Percentiles rank a stretch among this genome's conserved stretches.
Evolutionary conservation across 2,797 vertebrate genomes (phyloP).

Genomic region (Mus spretus): DNA sequence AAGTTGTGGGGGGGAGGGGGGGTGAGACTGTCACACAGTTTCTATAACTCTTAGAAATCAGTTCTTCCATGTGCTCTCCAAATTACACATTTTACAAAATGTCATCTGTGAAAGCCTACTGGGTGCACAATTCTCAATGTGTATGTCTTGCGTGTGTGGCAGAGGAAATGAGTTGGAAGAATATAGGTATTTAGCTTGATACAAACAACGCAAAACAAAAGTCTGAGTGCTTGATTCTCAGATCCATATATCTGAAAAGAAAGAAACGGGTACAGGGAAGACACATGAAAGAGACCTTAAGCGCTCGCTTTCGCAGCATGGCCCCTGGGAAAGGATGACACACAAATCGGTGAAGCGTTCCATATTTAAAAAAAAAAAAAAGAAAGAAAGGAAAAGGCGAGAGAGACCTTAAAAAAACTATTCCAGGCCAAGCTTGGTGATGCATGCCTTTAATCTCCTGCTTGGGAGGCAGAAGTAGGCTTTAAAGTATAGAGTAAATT

Average conservation of each 20-base stretch:
- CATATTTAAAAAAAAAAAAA: no score
- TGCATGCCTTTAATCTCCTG: background rate
- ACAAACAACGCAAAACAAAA: background rate
- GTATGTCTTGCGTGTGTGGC: background rate
- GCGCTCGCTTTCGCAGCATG: no score
- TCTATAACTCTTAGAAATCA: constrained; percentile 16
- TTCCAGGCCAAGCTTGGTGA: background rate
- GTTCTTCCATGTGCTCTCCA: background rate
- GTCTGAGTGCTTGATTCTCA: background rate
- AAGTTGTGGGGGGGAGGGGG: background rate
- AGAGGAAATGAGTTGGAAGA: background rate
- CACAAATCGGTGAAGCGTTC: no score
- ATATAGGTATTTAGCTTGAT: background rate
- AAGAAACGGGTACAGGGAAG: background rate
- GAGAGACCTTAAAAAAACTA: background rate
- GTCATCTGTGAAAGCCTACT: background rate
- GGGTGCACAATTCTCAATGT: background rate
- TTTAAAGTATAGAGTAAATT: background rate
- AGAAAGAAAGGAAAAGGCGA: no score
- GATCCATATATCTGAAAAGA: background rate
- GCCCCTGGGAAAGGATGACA: no score
- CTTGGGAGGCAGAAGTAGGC: background rate
- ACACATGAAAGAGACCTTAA: background rate
- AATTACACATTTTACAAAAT: constrained; percentile 1
- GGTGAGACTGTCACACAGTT: background rate